Evolutionary conservation across 1,140 invertebrate species (phyloP), one percentile per base, ranked within the genome.

Genomic region (Aphelinus atriplicis): DNA sequence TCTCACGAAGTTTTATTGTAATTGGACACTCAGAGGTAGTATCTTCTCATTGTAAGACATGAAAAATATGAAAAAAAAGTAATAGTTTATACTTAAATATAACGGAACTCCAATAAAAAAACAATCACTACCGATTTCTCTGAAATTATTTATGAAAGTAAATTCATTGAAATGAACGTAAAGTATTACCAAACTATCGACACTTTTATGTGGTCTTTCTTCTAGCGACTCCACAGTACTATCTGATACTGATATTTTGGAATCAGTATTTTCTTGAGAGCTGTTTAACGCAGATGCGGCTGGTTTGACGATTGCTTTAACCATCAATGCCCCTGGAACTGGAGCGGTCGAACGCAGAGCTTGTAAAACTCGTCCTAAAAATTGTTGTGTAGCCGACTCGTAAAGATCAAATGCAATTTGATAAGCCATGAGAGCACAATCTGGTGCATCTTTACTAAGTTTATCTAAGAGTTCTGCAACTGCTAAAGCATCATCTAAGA

Each of bases 351-450:
- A 91, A 82, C 93, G 90, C 1, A 98, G 85, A 53, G 95, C 94
- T 85, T 95, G 93, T 53, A 97, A 87, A 7, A 99, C 96, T 80
- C 95, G 91, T 47, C 93, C 93, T 26, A 99, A 88, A 84, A 99
- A 99, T 84, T 99, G 97, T 88, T 99, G 98, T 1, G 97, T 99
- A 0, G 98, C 98, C 75, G 96, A 98, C 88, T 99, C 98, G 83
- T 99, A 99, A 76, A 99, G 90, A 91, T 99, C 98, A 90, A 99
- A 99, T 0, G 94, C 97, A 81, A 99, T 99, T 90, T 99, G 98
- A 88, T 98, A 99, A 0, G 96, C 97, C 96, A 99, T 99, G 3
- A 99, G 72, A 76, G 87, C 83, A 78, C 84, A 88, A 48, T 94
- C 93, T 78, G 95, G 92, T 26, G 92, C 91, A 2, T 92, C 93